A percentile compares a stretch with the other conserved stretches of the same genome.
phyloP scores from a whole-genome alignment of 2,113 vertebrate genomes.

The Cottus gobio region DNA sequence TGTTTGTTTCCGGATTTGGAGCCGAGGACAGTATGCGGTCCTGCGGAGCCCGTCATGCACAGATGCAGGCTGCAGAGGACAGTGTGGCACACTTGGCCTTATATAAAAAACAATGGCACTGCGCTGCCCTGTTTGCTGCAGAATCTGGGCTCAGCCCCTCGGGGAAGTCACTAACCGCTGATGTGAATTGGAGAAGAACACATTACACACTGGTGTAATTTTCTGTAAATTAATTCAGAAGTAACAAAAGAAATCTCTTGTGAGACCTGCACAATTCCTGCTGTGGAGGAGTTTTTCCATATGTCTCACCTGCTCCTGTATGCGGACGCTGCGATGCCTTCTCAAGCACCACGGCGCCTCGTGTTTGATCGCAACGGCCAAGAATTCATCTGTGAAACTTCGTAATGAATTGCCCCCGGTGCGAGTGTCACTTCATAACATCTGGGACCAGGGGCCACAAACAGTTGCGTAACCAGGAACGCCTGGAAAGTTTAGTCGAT shows the following conservation, averaged over 20 bases:
- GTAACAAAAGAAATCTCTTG: slow-evolving; percentile 36
- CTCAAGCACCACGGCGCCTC: slow-evolving; percentile 46
- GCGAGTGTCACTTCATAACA: slow-evolving; percentile 64
- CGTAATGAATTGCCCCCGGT: slow-evolving; percentile 64
- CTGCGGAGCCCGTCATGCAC: slow-evolving; percentile 24
- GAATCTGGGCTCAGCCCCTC: slow-evolving; percentile 71
- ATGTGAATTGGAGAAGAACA: slow-evolving; percentile 55
- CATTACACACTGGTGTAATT: slow-evolving; percentile 42
- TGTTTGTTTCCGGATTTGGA: not conserved
- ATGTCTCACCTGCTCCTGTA: slow-evolving; percentile 13
- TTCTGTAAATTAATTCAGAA: slow-evolving; percentile 47
- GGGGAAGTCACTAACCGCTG: slow-evolving; percentile 57
- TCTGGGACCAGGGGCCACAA: slow-evolving; percentile 62
- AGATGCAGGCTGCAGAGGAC: slow-evolving; percentile 20
- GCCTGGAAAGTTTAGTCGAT: slow-evolving; percentile 45
- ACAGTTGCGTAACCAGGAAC: slow-evolving; percentile 62
- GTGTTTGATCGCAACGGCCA: slow-evolving; percentile 42
- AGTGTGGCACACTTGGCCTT: slow-evolving; percentile 60
- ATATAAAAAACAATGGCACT: slow-evolving; percentile 63
- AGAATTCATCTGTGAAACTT: slow-evolving; percentile 74
- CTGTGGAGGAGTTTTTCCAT: not conserved
- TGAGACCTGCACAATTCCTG: slow-evolving; percentile 1
- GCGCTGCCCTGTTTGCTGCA: slow-evolving; percentile 49
- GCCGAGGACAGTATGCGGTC: slow-evolving; percentile 32
- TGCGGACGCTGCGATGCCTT: slow-evolving; percentile 15